These are phyloP conservation scores for Ammodytes marinus DNA, from an alignment of 2,113 vertebrate species.

Conservation along the genomic window DNA sequence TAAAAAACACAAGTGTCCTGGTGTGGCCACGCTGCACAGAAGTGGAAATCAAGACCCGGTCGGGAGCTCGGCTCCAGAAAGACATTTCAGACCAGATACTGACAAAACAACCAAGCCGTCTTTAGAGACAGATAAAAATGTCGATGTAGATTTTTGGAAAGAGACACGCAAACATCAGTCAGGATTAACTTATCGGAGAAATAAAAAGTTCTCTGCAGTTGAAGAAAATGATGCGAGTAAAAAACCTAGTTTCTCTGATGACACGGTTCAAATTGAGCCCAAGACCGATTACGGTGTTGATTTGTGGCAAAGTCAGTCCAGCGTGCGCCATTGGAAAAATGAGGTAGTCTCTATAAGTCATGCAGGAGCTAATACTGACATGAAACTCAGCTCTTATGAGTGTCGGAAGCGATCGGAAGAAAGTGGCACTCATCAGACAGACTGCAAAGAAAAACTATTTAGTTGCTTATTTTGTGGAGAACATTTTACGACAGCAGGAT, in stretches of 20 bases:
- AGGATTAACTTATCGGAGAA: slow-evolving; percentile 1
- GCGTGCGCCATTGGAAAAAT: neutral
- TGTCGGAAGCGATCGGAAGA: neutral
- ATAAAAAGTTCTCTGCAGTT: neutral
- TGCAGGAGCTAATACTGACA: neutral
- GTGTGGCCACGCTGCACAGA: accelerated
- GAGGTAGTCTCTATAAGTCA: neutral
- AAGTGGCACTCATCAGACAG: neutral
- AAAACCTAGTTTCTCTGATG: neutral
- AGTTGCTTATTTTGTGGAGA: slow-evolving; percentile 42
- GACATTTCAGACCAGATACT: neutral
- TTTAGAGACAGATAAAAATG: neutral
- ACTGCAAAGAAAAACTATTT: neutral
- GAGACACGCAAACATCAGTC: neutral
- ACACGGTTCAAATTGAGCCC: neutral
- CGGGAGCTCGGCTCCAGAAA: neutral
- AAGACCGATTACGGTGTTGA: neutral
- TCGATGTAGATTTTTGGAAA: slow-evolving; percentile 19
- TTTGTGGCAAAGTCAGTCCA: neutral
- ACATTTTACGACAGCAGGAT: slow-evolving; percentile 21
- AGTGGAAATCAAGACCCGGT: neutral
- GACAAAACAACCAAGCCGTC: neutral
- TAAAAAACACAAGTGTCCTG: slow-evolving; percentile 21
- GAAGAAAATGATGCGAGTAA: neutral
- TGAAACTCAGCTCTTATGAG: neutral